These are phyloP conservation scores for Pitta sordida DNA, from an alignment of 2,113 vertebrate species.

Conservation along the genomic window DNA sequence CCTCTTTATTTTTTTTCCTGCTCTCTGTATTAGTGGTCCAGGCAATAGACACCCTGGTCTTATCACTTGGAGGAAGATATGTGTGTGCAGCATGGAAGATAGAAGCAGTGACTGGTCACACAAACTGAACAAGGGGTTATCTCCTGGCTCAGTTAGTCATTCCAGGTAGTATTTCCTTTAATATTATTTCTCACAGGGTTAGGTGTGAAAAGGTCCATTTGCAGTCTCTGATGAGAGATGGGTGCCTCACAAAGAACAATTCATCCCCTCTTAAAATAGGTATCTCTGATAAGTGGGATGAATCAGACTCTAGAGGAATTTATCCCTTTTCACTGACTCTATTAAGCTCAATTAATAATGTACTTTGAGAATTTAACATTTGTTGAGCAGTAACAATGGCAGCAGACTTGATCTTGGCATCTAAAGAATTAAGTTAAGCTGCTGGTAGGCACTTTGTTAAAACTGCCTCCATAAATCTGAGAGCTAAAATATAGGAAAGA, in stretches of 20 bases:
- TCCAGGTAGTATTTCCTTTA: background rate
- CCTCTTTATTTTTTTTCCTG: background rate
- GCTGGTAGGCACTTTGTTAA: background rate
- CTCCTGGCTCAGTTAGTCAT: background rate
- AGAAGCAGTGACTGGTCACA: background rate
- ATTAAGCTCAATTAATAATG: background rate
- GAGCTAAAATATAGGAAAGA: background rate
- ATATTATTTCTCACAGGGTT: rapidly evolving
- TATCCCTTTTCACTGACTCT: background rate
- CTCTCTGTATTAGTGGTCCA: background rate
- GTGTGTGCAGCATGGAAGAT: rapidly evolving
- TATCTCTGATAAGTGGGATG: background rate
- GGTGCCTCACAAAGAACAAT: background rate
- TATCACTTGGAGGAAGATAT: background rate
- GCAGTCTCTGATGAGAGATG: background rate
- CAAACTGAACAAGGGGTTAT: background rate
- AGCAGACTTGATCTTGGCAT: background rate
- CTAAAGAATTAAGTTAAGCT: background rate
- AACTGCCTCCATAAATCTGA: background rate
- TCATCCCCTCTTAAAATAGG: background rate
- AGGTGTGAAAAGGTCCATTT: background rate
- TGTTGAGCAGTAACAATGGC: background rate
- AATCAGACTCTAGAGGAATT: background rate
- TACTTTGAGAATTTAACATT: background rate
- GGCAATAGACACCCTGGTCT: background rate